Evolutionary conservation across 2,888 invertebrate species (phyloP), one percentile per base, ranked within the genome.

Genomic region (Gnatocerus cornutus): DNA sequence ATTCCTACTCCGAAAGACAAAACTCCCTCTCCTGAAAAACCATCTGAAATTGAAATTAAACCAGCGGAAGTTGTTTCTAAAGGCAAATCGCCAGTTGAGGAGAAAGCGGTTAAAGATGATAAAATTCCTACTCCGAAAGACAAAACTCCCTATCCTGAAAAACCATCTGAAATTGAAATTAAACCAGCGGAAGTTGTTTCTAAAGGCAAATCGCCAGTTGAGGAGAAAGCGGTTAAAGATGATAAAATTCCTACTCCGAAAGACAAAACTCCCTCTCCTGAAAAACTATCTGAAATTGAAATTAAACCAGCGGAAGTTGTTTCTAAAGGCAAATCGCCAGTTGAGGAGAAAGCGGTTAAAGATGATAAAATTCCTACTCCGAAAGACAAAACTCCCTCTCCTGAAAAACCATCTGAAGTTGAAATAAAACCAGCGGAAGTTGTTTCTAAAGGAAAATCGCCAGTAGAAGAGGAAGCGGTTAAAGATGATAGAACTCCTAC

Each of bases 21-120:
- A 41, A 58, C 64, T 33, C 56, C 72, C n/a, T 27, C 58, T 8
- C 14, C 41, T 7, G 65, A 1, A 2, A 48, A 67, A 53, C 43
- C 55, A 37, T 52, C 55, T 5, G 9, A 39, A 14, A 39, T 14
- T 9, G 43, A 55, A 30, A 14, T 30, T 3, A 16, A 46, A 46
- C 8, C 46, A 6, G n/a, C 10, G 4, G 46, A 46, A 7, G 10
- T 39, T 7, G 39, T n/a, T 10, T 3, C 9, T 3, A 39, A 39
- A 39, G 39, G 9, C 6, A 39, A 39, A 39, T n/a, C 39, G 3
- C 39, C 39, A 10, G 39, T n/a, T 7, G 39, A 3, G 5, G 39
- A 39, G 10, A n/a, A n/a, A n/a, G 9, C 39, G 3, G 39, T n/a
- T 4, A 39, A 39, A 10, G 6, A 39, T 8, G 39, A 39, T 4